Percentiles rank a stretch among this genome's conserved stretches.
These are phyloP conservation scores for Palythoa caribaeorum DNA, from an alignment of 92 coral and sea anemone species.

Conservation along the genomic window DNA sequence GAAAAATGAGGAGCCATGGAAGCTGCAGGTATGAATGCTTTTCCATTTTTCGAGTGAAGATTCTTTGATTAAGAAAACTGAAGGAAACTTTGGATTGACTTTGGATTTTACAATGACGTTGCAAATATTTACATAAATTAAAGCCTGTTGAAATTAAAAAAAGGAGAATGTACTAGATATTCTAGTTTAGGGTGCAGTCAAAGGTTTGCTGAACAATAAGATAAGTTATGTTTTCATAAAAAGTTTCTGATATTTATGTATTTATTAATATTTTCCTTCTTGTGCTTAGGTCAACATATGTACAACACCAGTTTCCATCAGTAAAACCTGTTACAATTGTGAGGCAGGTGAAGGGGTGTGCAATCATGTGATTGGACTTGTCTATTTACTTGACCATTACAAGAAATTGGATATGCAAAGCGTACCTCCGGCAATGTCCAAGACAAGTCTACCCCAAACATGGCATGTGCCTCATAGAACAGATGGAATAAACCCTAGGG, in stretches of 20 bases:
- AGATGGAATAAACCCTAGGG: conserved; percentile 53
- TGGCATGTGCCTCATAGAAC: conserved; percentile 65
- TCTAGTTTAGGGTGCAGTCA: conserved; percentile 20
- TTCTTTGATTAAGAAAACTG: conserved; percentile 7
- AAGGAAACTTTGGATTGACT: background rate
- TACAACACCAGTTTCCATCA: conserved; percentile 3
- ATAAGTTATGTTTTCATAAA: conserved; percentile 10
- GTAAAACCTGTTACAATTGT: conserved; percentile 36
- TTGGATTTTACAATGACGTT: conserved; percentile 10
- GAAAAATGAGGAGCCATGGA: conserved; percentile 45
- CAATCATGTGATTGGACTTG: conserved; percentile 50
- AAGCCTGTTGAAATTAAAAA: conserved; percentile 24
- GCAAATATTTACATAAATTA: conserved; percentile 19
- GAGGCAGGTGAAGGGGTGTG: conserved; percentile 51
- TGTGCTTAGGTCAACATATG: background rate
- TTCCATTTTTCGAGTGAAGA: background rate
- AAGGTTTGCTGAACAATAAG: conserved; percentile 28
- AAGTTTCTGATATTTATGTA: background rate
- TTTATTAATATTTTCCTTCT: background rate
- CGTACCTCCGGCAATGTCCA: conserved; percentile 47
- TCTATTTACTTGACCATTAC: conserved; percentile 32
- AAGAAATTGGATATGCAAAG: conserved; percentile 5
- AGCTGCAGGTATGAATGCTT: conserved; percentile 20
- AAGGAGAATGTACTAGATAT: conserved; percentile 15
- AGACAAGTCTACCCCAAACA: conserved; percentile 44